Evolutionary conservation across 2,113 vertebrate species (phyloP).

Genomic region (Patagioenas fasciata): DNA sequence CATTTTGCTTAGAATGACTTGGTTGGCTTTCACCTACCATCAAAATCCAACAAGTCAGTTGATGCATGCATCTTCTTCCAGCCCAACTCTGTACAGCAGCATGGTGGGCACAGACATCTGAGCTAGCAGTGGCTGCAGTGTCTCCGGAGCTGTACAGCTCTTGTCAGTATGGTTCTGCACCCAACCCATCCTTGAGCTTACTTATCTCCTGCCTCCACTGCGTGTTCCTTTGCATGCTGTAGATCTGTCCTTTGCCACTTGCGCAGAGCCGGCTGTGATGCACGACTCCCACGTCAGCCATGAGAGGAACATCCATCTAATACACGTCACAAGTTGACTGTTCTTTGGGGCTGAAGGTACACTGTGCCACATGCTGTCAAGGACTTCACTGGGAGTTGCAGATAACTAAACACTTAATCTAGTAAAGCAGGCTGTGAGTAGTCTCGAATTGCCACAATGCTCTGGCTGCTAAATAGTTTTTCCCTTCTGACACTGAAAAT

Average conservation of each 20-base stretch:
- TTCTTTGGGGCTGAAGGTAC: not conserved
- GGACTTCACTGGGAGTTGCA: not conserved
- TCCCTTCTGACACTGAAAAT: not conserved
- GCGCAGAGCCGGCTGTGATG: accelerated
- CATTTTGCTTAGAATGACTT: not conserved
- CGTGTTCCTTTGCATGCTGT: not conserved
- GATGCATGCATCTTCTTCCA: not conserved
- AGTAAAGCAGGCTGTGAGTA: not conserved
- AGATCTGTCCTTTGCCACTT: not conserved
- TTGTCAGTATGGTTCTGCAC: not conserved
- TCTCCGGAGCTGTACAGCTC: not conserved
- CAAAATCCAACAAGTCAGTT: not conserved
- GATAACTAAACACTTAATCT: slow-evolving; percentile 15
- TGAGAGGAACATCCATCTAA: not conserved
- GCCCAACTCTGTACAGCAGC: not conserved
- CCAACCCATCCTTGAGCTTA: not conserved
- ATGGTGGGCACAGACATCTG: accelerated
- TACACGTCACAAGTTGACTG: not conserved
- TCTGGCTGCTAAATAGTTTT: not conserved
- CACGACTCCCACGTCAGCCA: not conserved
- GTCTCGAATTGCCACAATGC: not conserved
- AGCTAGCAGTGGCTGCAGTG: not conserved
- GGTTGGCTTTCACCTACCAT: not conserved
- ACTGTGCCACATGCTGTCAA: not conserved
- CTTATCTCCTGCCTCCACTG: not conserved